Conservation (phyloP, 2,113 vertebrate genomes). For the Plecotus auritus region DNA sequence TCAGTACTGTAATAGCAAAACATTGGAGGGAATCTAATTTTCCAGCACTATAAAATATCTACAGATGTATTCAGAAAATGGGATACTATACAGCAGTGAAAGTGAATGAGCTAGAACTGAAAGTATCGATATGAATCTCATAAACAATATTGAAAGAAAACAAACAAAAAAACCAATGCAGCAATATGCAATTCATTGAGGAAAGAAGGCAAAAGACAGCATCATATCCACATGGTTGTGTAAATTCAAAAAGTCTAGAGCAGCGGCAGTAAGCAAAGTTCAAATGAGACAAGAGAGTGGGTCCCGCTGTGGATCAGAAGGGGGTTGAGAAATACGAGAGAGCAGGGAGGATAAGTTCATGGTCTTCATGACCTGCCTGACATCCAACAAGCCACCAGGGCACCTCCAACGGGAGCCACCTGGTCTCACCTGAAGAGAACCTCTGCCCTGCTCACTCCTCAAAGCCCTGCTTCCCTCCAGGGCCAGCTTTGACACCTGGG, state of each 20-base stretch:
- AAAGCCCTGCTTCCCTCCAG: background rate
- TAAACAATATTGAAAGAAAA: background rate
- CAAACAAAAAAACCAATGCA: background rate
- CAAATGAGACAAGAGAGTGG: accelerated
- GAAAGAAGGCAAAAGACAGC: background rate
- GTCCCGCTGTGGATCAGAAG: background rate
- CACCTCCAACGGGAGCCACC: background rate
- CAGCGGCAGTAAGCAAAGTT: background rate
- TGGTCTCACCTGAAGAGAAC: accelerated
- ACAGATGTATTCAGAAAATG: background rate
- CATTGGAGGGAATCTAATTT: background rate
- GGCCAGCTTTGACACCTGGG: accelerated
- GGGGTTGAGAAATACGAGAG: background rate
- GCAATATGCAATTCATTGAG: accelerated
- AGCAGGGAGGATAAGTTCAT: accelerated
- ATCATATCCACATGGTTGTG: accelerated
- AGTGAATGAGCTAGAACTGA: background rate
- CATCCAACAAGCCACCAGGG: accelerated
- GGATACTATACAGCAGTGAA: background rate
- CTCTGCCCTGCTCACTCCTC: background rate
- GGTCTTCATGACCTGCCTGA: background rate
- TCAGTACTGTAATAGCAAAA: background rate
- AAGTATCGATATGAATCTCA: background rate
- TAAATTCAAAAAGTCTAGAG: no score
- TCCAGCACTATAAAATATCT: background rate